Conservation (phyloP, 2,888 invertebrate genomes). For the Autographa gamma region DNA sequence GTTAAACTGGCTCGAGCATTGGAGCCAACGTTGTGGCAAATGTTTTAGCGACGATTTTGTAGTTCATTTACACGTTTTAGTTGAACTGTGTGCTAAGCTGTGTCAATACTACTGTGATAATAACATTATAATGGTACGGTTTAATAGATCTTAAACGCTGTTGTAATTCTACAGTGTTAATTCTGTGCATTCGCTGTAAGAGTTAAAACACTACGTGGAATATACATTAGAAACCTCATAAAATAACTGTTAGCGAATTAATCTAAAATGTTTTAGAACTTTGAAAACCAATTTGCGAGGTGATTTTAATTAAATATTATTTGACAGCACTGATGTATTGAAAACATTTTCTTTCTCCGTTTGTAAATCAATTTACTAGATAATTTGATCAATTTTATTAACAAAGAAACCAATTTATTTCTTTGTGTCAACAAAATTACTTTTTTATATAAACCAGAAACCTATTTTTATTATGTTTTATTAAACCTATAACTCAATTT, state of each 20-base stretch:
- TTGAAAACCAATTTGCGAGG: background rate
- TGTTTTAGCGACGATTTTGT: background rate
- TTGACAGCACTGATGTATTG: background rate
- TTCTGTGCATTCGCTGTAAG: too few species aligned
- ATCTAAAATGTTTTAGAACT: background rate
- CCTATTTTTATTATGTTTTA: constrained; percentile 5
- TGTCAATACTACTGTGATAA: background rate
- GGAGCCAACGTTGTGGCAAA: background rate
- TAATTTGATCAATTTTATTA: constrained; percentile 22
- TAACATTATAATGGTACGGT: background rate
- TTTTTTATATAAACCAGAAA: constrained; percentile 9
- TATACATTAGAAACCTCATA: too few species aligned
- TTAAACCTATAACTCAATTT: background rate
- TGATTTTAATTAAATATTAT: constrained; percentile 1
- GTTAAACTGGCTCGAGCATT: background rate
- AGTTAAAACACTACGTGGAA: too few species aligned
- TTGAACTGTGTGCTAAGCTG: background rate
- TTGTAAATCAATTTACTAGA: constrained; percentile 1
- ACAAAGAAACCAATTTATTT: constrained; percentile 18
- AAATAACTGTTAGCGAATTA: background rate
- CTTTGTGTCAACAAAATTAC: constrained; percentile 15
- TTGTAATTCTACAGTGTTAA: background rate
- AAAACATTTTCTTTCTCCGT: background rate
- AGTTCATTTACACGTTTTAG: background rate
- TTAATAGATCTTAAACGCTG: background rate